Evolutionary conservation across 2,113 vertebrate genomes (phyloP), one percentile per base, ranked within the genome.

Genomic region (Ciconia boyciana): DNA sequence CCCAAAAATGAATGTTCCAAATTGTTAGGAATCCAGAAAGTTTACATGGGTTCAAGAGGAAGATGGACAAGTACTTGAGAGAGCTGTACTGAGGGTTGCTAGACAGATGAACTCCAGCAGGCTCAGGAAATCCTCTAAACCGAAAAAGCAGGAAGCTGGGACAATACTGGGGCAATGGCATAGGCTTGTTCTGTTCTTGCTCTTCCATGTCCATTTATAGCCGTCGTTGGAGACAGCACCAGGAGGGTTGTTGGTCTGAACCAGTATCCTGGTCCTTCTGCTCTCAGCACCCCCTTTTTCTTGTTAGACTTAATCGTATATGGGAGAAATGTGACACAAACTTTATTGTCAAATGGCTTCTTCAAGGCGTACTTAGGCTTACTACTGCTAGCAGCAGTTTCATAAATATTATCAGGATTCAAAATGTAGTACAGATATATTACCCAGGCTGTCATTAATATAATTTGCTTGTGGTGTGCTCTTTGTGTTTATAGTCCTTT

Each of bases 231-330:
- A 83, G 49, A 31, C 28, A 72, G 41, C 39, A 61, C 4, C 43
- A 57, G n/a, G 16, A 31, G 9, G 22, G 20, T 11, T 43, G 43
- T 46, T 86, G 58, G 10, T 69, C 58, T 76, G 39, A 76, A 48
- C 8, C 39, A 26, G 5, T 76, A 7, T 20, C 0, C 0, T 64
- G 25, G 61, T 60, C 18, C 26, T 43, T 64, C 29, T 80, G 34
- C 60, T 72, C 48, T 83, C 48, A 78, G 21, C 58, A 58, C 8
- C 7, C 9, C 7, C 5, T 77, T 83, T 68, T 87, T 28, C 7
- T 18, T 65, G 11, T 76, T 43, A 19, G 34, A 43, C 39, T 55
- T 72, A 48, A 16, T 77, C 3, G 0, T 49, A 5, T 19, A 3
- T 29, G 58, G 46, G 46, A 87, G 60, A 62, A 61, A 72, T 32